Evolutionary conservation across 37 sponge, comb jelly and placozoan genomes (phyloP).

Genomic region (Lycopodina hypogea): DNA sequence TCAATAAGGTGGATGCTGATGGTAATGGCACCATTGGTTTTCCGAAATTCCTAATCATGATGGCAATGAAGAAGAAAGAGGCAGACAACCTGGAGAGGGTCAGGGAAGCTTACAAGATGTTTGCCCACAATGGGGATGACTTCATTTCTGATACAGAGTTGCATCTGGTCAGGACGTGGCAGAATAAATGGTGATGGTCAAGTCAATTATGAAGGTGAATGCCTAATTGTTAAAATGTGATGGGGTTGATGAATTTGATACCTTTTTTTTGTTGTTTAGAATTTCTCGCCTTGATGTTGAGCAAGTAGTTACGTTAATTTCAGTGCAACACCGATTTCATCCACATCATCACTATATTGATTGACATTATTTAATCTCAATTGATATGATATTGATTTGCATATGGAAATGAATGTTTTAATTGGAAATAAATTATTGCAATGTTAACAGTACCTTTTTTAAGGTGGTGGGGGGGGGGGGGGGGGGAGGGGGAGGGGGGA

Average conservation of each 20-base stretch:
- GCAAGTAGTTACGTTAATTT: not conserved
- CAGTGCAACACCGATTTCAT: not conserved
- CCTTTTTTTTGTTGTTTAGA: slow-evolving; percentile 4
- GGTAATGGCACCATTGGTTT: slow-evolving; percentile 99
- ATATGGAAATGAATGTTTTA: too few species aligned
- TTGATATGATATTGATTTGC: too few species aligned
- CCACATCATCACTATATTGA: too few species aligned
- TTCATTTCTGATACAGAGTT: slow-evolving; percentile 98
- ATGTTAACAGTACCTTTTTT: too few species aligned
- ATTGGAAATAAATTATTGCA: too few species aligned
- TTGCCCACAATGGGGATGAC: slow-evolving; percentile 99
- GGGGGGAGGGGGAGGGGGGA: too few species aligned
- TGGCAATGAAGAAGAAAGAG: slow-evolving; percentile 99
- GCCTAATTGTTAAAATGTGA: not conserved
- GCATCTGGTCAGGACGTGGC: slow-evolving; percentile 99
- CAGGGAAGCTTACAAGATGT: slow-evolving; percentile 95
- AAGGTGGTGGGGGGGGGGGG: too few species aligned
- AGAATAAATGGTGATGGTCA: slow-evolving; percentile 99
- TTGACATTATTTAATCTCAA: too few species aligned
- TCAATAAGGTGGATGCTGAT: slow-evolving; percentile 98
- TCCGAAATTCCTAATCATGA: slow-evolving; percentile 98
- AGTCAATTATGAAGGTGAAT: slow-evolving; percentile 94
- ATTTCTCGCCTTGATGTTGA: not conserved
- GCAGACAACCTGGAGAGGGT: slow-evolving; percentile 96
- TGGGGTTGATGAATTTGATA: not conserved